Conservation (phyloP, 1,140 invertebrate species). For the Eubasilissa regina region DNA sequence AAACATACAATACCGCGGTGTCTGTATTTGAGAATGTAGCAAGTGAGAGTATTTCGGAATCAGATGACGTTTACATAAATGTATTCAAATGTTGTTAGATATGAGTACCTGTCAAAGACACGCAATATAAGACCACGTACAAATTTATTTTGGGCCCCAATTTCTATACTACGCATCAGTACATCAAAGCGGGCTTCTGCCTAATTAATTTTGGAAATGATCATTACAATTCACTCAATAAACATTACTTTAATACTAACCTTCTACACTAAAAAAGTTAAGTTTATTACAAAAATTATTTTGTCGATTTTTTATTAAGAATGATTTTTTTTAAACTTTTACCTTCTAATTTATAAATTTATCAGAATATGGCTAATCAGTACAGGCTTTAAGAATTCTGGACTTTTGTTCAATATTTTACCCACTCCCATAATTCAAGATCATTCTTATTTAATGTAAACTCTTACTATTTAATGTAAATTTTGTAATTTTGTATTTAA, state of each 20-base stretch:
- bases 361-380: background rate
- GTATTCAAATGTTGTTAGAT: background rate
- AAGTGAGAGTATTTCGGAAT: too few species aligned
- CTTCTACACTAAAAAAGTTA: too few species aligned
- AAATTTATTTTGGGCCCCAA: background rate
- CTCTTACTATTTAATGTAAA: too few species aligned
- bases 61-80: background rate
- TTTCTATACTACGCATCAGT: background rate
- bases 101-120: conserved; percentile 21
- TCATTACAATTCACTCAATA: too few species aligned
- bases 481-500: too few species aligned
- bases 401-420: background rate
- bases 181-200: background rate
- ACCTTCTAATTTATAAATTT: background rate
- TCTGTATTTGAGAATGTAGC: too few species aligned
- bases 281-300: too few species aligned
- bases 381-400: background rate
- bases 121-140: conserved; percentile 11
- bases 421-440: background rate
- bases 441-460: too few species aligned
- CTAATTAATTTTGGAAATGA: background rate
- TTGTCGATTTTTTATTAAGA: too few species aligned
- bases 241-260: too few species aligned
- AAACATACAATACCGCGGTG: too few species aligned
- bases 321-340: background rate